These are phyloP conservation scores for Frankliniella intonsa DNA, from an alignment of 2,888 invertebrate species.

Conservation along the genomic window DNA sequence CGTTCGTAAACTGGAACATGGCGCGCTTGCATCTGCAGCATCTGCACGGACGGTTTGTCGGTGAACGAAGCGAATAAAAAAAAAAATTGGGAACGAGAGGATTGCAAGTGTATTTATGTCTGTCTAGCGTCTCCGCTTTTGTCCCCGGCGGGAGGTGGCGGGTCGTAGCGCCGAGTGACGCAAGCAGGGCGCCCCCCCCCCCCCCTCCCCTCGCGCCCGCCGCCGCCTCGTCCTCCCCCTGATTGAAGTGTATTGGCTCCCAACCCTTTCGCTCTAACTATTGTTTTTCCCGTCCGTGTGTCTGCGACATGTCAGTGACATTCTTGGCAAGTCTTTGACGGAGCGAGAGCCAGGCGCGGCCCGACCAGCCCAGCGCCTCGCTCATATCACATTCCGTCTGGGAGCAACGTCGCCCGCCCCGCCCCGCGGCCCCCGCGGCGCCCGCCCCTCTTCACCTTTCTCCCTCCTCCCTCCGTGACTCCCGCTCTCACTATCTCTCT, in stretches of 20 bases:
- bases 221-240: neutral
- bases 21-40: no score
- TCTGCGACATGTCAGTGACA: conserved; percentile 16
- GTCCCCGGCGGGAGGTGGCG: neutral
- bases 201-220: neutral
- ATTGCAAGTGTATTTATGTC: no score
- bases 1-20: no score
- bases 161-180: neutral
- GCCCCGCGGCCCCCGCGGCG: neutral
- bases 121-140: no score
- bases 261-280: neutral
- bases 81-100: no score
- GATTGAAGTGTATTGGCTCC: conserved; percentile 16
- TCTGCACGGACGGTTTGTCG: no score
- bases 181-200: neutral
- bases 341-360: neutral
- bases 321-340: conserved; percentile 22
- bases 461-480: neutral
- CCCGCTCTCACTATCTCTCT: neutral
- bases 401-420: neutral
- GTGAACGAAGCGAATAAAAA: no score
- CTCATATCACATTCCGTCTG: conserved; percentile 21
- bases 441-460: neutral
- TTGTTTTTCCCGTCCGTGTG: conserved; percentile 9
- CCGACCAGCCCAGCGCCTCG: neutral